Conservation (phyloP, 2,888 invertebrate genomes). For the Omphaloscelis lunosa region DNA sequence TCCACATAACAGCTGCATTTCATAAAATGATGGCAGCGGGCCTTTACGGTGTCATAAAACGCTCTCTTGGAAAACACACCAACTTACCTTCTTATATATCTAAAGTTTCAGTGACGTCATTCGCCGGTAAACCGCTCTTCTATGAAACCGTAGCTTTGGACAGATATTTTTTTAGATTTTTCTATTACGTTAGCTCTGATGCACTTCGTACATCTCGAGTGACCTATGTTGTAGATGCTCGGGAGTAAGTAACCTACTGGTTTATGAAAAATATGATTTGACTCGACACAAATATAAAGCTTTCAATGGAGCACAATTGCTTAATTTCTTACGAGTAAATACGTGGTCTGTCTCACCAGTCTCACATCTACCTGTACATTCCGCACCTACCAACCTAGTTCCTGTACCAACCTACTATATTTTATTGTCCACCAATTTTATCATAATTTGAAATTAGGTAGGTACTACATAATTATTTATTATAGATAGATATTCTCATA, state of each 20-base stretch:
- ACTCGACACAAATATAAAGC: background rate
- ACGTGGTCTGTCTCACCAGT: background rate
- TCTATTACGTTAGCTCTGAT: background rate
- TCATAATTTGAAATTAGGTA: background rate
- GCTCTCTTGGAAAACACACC: too few relatives aligned
- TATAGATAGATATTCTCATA: conserved; percentile 3
- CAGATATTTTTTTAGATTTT: background rate
- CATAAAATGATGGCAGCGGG: background rate
- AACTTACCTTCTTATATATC: too few relatives aligned
- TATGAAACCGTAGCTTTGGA: background rate
- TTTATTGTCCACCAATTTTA: background rate
- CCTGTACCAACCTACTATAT: background rate
- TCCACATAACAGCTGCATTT: background rate
- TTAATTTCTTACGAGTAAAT: too few relatives aligned
- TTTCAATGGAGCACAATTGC: background rate
- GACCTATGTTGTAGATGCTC: background rate
- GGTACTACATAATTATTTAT: background rate
- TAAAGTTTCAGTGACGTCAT: background rate
- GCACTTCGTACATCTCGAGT: background rate
- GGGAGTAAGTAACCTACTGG: background rate
- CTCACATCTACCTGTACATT: background rate
- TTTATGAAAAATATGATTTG: too few relatives aligned
- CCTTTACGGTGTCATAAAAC: background rate
- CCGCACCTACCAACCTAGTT: background rate
- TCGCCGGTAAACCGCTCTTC: background rate